These are phyloP conservation scores for Mycetomoellerius zeteki DNA, from an alignment of 1,140 invertebrate species.

Conservation along the genomic window DNA sequence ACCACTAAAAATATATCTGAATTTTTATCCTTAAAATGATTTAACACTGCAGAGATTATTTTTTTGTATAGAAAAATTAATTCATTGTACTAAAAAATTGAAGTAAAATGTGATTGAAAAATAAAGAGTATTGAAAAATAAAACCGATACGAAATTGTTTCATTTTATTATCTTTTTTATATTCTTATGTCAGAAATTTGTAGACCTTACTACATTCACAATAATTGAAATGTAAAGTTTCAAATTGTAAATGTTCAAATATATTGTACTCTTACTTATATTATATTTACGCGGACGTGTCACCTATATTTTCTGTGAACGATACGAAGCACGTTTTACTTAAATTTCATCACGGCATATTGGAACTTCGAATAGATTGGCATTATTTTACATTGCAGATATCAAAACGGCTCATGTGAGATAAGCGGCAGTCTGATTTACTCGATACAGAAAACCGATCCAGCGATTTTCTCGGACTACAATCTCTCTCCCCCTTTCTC, in stretches of 20 bases:
- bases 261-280: background rate
- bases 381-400: conserved; percentile 36
- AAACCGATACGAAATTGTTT: background rate
- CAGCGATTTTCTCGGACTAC: conserved; percentile 44
- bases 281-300: background rate
- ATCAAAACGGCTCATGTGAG: background rate
- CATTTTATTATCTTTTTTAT: conserved; percentile 2
- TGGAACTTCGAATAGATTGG: background rate
- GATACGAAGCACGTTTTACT: background rate
- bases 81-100: background rate
- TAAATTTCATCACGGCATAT: conserved; percentile 24
- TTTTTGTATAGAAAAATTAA: background rate
- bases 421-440: conserved; percentile 47
- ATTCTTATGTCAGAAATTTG: background rate
- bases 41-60: background rate
- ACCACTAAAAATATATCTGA: background rate
- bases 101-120: background rate
- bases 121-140: background rate
- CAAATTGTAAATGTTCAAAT: background rate
- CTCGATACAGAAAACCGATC: conserved; percentile 38
- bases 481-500: conserved; percentile 14
- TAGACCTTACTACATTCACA: background rate
- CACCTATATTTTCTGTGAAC: background rate
- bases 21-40: conserved; percentile 5
- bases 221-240: background rate